Evolutionary conservation across 2,797 vertebrate genomes (phyloP).

Genomic region (Gymnopithys bicolor): DNA sequence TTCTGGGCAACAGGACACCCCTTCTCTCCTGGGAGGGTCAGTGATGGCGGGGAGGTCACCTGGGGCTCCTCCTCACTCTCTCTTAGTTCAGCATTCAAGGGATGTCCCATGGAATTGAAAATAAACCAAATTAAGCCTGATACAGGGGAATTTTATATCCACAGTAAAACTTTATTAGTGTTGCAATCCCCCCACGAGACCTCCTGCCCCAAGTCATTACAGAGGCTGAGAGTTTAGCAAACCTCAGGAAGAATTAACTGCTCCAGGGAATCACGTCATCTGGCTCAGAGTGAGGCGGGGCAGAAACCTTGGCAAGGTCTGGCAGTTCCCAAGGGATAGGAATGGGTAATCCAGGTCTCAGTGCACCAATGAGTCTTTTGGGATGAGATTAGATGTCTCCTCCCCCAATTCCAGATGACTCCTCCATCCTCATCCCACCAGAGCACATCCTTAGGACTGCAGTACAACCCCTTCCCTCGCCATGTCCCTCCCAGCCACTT

Average conservation of each 20-base stretch:
- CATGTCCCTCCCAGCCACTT: accelerated
- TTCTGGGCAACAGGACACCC: accelerated
- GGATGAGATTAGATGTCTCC: neutral
- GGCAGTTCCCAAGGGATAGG: accelerated
- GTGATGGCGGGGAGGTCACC: neutral
- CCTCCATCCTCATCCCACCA: neutral
- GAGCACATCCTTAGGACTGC: accelerated
- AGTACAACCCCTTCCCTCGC: accelerated
- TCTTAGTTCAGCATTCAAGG: neutral
- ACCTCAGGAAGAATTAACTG: neutral
- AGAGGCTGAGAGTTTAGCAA: neutral
- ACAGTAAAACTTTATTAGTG: neutral
- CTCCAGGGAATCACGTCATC: neutral
- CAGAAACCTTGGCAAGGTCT: neutral
- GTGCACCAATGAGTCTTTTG: accelerated
- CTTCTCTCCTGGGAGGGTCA: neutral
- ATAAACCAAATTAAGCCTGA: neutral
- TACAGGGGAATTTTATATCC: neutral
- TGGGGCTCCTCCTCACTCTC: neutral
- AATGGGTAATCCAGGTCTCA: accelerated
- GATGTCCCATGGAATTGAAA: neutral
- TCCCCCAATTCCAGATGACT: neutral
- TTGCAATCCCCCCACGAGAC: neutral
- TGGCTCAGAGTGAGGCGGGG: accelerated
- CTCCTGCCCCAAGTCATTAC: neutral